Evolutionary conservation across 2,113 vertebrate species (phyloP).

Genomic region (Ahaetulla prasina): DNA sequence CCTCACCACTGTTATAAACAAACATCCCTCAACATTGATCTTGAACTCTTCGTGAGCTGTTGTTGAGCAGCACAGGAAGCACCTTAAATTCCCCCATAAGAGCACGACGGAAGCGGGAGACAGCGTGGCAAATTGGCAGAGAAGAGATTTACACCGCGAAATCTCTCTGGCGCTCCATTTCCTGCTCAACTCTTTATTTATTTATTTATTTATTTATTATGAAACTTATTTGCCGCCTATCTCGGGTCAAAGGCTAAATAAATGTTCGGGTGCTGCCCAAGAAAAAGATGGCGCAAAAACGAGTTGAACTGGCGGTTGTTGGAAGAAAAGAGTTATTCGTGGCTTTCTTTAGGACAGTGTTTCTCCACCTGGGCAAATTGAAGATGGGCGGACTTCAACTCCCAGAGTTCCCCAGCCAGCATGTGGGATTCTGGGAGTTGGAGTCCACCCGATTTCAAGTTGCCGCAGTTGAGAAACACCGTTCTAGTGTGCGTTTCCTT

Average conservation of each 20-base stretch:
- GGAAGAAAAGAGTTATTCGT: background rate
- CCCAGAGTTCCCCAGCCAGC: background rate
- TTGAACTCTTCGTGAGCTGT: background rate
- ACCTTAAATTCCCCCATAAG: background rate
- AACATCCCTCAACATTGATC: background rate
- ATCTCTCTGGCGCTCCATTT: background rate
- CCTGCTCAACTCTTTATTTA: background rate
- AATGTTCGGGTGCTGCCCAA: background rate
- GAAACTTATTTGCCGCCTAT: background rate
- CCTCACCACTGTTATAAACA: background rate
- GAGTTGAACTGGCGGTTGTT: background rate
- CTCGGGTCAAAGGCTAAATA: background rate
- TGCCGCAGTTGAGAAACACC: background rate
- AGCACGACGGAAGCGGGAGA: background rate
- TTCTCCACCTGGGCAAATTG: background rate
- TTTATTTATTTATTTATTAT: background rate
- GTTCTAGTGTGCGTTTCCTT: background rate
- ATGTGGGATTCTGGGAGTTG: background rate
- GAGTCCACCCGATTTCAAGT: background rate
- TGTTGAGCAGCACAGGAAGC: background rate
- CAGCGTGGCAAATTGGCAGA: background rate
- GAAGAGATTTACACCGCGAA: background rate
- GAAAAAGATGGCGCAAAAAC: background rate
- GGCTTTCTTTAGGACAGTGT: background rate
- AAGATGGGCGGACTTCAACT: background rate